A percentile compares a stretch with the other conserved stretches of the same genome.
phyloP scores from a whole-genome alignment of 2,888 invertebrate species.

The Drosophila kuntzei region DNA sequence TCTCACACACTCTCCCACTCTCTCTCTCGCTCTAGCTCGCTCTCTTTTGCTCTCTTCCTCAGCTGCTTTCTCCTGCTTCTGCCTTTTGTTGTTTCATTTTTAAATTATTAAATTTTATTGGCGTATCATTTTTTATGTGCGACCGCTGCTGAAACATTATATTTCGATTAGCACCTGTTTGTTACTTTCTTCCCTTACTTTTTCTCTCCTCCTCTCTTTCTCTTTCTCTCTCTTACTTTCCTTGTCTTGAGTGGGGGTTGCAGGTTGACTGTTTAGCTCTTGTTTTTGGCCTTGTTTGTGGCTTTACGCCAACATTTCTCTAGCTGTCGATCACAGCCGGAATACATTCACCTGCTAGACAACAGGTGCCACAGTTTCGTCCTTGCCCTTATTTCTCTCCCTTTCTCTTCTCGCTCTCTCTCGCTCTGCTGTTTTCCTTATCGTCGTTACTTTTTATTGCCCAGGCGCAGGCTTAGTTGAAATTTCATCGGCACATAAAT shows the following conservation, averaged over 20 bases:
- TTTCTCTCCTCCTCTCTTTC: background rate
- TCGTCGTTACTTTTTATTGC: conserved; percentile 57
- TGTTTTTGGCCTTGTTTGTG: conserved; percentile 43
- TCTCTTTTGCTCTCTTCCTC: conserved; percentile 3
- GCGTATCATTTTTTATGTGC: conserved; percentile 79
- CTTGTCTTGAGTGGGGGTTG: background rate
- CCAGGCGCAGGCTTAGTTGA: conserved; percentile 50
- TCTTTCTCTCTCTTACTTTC: background rate
- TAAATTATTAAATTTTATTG: conserved; percentile 82
- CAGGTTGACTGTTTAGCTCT: background rate
- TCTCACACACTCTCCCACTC: conserved; percentile 11
- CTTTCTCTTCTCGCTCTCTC: background rate
- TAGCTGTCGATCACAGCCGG: conserved; percentile 50
- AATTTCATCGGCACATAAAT: conserved; percentile 65
- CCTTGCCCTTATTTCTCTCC: background rate
- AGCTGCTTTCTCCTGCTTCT: background rate
- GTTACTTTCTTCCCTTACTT: conserved; percentile 37
- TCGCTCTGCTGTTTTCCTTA: background rate
- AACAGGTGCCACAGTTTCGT: conserved; percentile 63
- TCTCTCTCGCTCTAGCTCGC: background rate
- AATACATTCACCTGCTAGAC: conserved; percentile 40
- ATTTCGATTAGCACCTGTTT: conserved; percentile 83
- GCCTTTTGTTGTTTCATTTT: conserved; percentile 72
- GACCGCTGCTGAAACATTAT: conserved; percentile 79
- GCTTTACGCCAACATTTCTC: conserved; percentile 42